Evolutionary conservation across 2,888 invertebrate genomes (phyloP).

Genomic region (Eupithecia insigniata): DNA sequence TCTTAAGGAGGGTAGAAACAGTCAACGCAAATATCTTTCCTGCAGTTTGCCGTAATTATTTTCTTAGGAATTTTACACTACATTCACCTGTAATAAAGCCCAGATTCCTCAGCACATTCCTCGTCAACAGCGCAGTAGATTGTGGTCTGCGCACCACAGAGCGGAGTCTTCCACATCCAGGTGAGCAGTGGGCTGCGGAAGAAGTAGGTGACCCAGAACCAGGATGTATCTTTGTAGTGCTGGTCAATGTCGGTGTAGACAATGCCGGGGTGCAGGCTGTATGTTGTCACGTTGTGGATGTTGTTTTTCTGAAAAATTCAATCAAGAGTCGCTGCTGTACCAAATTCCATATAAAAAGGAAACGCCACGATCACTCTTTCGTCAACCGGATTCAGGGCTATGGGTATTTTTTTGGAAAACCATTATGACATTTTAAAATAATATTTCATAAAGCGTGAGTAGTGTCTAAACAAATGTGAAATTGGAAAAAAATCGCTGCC

Average conservation of each 20-base stretch:
- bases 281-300: slow-evolving; percentile 72
- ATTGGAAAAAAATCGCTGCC: too few species aligned
- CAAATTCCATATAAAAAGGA: too few species aligned
- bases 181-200: slow-evolving; percentile 48
- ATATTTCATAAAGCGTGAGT: too few species aligned
- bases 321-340: too few species aligned
- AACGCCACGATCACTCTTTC: too few species aligned
- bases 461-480: too few species aligned
- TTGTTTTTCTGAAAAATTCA: slow-evolving; percentile 43
- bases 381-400: too few species aligned
- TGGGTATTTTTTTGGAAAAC: too few species aligned
- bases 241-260: slow-evolving; percentile 85
- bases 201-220: slow-evolving; percentile 36
- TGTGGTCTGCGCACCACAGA: slow-evolving; percentile 87
- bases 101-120: slow-evolving; percentile 76
- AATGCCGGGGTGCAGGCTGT: slow-evolving; percentile 84
- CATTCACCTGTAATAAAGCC: slow-evolving; percentile 69
- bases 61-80: background rate
- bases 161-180: slow-evolving; percentile 75
- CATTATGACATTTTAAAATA: too few species aligned
- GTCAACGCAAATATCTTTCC: background rate
- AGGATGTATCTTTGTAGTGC: slow-evolving; percentile 63
- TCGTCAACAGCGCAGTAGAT: slow-evolving; percentile 86
- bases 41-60: background rate
- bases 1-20: too few species aligned